Conservation (phyloP, 35 echinoderm and acorn worm species). For the Holothuria glaberrima region DNA sequence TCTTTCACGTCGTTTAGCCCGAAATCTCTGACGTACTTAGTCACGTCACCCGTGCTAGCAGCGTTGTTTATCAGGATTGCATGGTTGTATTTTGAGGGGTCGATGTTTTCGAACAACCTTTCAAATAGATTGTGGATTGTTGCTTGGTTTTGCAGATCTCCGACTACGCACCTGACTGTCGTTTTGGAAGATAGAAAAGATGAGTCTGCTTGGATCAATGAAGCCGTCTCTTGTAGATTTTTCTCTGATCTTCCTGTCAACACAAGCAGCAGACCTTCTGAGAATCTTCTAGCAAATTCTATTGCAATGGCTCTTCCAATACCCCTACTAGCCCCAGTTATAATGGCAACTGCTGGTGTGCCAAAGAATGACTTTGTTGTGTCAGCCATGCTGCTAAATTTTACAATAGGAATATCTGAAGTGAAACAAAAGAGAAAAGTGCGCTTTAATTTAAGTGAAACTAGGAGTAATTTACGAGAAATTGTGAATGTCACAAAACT, state of each 20-base stretch:
- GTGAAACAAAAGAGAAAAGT: too few species aligned
- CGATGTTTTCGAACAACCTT: constrained; percentile 47
- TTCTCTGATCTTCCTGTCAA: constrained; percentile 55
- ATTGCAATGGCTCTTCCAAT: constrained; percentile 79
- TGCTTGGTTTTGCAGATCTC: constrained; percentile 44
- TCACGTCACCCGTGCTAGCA: constrained; percentile 62
- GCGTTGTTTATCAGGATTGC: constrained; percentile 72
- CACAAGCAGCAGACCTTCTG: constrained; percentile 30
- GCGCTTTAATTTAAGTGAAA: too few species aligned
- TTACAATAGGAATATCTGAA: too few species aligned
- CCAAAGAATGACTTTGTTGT: constrained; percentile 6
- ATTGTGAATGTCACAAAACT: too few species aligned
- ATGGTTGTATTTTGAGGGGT: constrained; percentile 62
- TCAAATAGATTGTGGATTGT: background rate
- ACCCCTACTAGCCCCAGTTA: constrained; percentile 79
- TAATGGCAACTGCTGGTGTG: constrained; percentile 27
- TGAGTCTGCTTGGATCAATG: background rate
- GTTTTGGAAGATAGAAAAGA: constrained; percentile 22
- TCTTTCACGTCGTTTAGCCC: constrained; percentile 1
- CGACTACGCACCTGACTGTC: constrained; percentile 39
- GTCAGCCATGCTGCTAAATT: background rate
- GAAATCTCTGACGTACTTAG: constrained; percentile 34
- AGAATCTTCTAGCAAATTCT: constrained; percentile 43
- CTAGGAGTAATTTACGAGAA: too few species aligned
- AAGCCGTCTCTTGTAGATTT: constrained; percentile 65